phyloP scores from a whole-genome alignment of 2,888 invertebrate species.

The Himalopsyche japonica region DNA sequence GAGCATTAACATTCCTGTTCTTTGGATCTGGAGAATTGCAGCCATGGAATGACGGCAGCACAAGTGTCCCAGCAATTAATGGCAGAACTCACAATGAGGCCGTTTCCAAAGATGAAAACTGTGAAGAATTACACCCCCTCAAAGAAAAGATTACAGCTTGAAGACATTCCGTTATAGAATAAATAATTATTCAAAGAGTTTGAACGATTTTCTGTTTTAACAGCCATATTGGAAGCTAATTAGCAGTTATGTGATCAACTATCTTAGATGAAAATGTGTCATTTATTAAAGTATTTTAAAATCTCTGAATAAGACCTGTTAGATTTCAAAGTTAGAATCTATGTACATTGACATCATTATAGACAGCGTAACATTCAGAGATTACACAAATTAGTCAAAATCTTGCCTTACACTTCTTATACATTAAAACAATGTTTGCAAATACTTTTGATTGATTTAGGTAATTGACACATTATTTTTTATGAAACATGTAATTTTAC shows the following conservation, averaged over 20 bases:
- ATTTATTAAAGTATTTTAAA: neutral
- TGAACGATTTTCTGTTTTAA: neutral
- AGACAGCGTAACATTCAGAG: too few species aligned
- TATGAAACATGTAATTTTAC: too few species aligned
- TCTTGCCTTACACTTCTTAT: too few species aligned
- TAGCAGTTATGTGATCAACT: neutral
- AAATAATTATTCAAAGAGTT: neutral
- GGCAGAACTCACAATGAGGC: neutral
- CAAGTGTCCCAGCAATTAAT: neutral
- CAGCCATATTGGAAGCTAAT: neutral
- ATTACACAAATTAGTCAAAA: too few species aligned
- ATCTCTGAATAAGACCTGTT: neutral
- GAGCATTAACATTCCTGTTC: constrained; percentile 64
- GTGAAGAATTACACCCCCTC: constrained; percentile 51
- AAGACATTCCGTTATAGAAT: constrained; percentile 21
- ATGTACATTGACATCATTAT: too few species aligned
- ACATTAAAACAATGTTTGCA: too few species aligned
- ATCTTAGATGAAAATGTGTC: neutral
- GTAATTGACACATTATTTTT: too few species aligned
- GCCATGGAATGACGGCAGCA: constrained; percentile 50
- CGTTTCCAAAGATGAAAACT: constrained; percentile 27
- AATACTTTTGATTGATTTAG: too few species aligned
- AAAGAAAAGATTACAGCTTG: constrained; percentile 46
- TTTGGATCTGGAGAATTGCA: constrained; percentile 72
- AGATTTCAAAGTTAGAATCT: too few species aligned